Evolutionary conservation across 2,888 invertebrate genomes (phyloP), one percentile per base, ranked within the genome.

Genomic region (Beris chalybata): DNA sequence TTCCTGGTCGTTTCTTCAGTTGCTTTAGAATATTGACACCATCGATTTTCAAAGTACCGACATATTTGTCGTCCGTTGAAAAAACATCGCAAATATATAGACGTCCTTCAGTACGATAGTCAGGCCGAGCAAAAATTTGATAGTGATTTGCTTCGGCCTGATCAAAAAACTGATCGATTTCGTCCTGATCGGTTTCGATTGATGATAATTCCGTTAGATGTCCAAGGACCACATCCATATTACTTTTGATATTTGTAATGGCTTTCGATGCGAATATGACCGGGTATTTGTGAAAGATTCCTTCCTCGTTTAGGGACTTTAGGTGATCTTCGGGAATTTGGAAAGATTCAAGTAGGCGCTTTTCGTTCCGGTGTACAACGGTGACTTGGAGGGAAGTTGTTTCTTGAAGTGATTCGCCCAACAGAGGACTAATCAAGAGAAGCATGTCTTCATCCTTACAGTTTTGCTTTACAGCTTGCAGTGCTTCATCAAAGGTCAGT

Each of bases 41-140:
- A 53, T 7, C 30, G 2, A 63, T 7, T 12, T 32, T 32, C 4
- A 31, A 52, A 2, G 63, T 43, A 22, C 29, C 63, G 15, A 63
- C 43, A 13, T 53, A 63, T 2, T 11, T n/a, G 12, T 63, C 32
- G 7, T 29, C 22, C 3, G 15, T 5, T 9, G 63, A 52, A 43
- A 31, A 52, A 43, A 63, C 43, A 63, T 52, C 63, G n/a, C 52
- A 63, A 12, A 43, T 15, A 43, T 63, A 63, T 4, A 63, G n/a
- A 5, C 22, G 30, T 22, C 45, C 47, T 6, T 47, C 30, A 7
- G 13, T 30, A n/a, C 31, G 15, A 43, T 63, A 43, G 7, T 52
- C 53, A 12, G 53, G 53, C 15, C 43, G 52, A 31, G 63, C 63
- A 12, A 43, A 53, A 43, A 63, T 63, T 9, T 11, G 29, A 31